Percentiles rank a stretch among this genome's conserved stretches.
These are phyloP conservation scores for Podiceps cristatus DNA, from an alignment of 2,113 vertebrate species.

Conservation along the genomic window DNA sequence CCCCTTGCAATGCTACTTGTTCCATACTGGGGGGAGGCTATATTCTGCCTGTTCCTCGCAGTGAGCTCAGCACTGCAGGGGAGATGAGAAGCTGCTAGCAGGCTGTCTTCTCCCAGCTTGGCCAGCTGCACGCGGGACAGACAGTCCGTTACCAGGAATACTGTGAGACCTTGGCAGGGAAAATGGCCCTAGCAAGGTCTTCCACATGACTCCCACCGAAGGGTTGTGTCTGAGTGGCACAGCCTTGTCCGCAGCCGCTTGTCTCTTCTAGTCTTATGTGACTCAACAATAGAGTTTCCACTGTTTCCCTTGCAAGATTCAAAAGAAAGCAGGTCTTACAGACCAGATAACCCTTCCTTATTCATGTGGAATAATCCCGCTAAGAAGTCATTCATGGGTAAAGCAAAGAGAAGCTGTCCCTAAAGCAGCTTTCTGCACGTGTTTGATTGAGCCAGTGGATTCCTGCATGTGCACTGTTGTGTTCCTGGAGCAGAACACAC, in stretches of 20 bases:
- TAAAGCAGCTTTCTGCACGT: constrained; percentile 45
- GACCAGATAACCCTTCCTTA: constrained; percentile 68
- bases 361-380: constrained; percentile 68
- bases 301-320: constrained; percentile 59
- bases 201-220: not conserved
- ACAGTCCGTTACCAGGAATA: not conserved
- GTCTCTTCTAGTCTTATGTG: constrained; percentile 50
- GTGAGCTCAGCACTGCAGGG: not conserved
- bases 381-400: constrained; percentile 66
- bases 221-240: not conserved
- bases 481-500: not conserved
- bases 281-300: constrained; percentile 55
- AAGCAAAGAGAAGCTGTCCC: constrained; percentile 61
- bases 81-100: not conserved
- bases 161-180: not conserved
- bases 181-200: not conserved
- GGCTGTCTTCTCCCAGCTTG: not conserved
- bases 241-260: not conserved
- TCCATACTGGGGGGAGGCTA: not conserved
- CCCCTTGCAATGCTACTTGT: not conserved
- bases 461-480: not conserved
- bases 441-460: constrained; percentile 21
- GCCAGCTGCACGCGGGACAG: not conserved
- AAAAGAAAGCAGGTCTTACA: constrained; percentile 58
- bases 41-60: not conserved